Evolutionary conservation across 2,797 vertebrate species (phyloP).

Genomic region (Sandelia bainsii): DNA sequence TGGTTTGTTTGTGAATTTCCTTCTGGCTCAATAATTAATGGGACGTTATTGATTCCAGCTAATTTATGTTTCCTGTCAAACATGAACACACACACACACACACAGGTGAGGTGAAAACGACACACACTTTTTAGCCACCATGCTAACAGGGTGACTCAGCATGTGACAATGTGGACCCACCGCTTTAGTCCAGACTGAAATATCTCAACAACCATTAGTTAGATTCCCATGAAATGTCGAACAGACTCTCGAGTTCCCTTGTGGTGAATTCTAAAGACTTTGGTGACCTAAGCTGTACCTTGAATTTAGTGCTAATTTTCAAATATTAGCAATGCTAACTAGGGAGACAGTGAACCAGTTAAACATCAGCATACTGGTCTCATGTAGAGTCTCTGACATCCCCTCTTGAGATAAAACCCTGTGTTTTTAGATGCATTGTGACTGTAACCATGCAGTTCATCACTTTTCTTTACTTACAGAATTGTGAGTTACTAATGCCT

Average conservation of each 20-base stretch:
- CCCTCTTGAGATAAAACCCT: background rate
- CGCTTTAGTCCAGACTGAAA: background rate
- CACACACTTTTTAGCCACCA: background rate
- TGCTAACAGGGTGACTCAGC: background rate
- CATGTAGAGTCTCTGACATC: background rate
- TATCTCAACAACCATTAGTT: background rate
- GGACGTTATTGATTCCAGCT: conserved; percentile 47
- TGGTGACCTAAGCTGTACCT: background rate
- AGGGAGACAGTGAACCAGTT: background rate
- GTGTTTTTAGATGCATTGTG: background rate
- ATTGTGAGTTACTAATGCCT: background rate
- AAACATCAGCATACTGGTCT: background rate
- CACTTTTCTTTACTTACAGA: no score
- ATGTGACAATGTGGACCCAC: background rate
- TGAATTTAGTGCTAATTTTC: background rate
- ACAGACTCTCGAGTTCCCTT: background rate
- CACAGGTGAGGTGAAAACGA: background rate
- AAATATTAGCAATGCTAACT: background rate
- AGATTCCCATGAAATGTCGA: background rate
- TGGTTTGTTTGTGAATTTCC: conserved; percentile 54
- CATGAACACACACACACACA: conserved; percentile 17
- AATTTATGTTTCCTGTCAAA: conserved; percentile 52
- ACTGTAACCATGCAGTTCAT: background rate
- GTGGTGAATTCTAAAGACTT: background rate
- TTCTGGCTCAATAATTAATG: conserved; percentile 52